A percentile compares a stretch with the other conserved stretches of the same genome.
Conservation (phyloP, 2,888 invertebrate species). For the Artemia sinica region DNA sequence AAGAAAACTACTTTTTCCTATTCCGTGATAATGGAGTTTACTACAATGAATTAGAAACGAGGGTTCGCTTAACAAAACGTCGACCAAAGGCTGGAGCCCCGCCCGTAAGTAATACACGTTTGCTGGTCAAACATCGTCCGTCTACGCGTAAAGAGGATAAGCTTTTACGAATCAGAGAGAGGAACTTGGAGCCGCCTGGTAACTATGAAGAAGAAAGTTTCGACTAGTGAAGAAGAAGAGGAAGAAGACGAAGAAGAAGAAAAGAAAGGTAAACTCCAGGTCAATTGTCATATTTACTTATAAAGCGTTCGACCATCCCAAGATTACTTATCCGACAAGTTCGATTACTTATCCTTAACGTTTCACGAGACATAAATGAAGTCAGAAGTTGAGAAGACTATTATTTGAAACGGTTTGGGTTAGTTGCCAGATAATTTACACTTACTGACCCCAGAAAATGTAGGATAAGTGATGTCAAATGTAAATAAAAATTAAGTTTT, state of each 20-base stretch:
- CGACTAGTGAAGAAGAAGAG: constrained; percentile 25
- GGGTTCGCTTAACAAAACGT: constrained; percentile 80
- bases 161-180: constrained; percentile 67
- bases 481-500: too few species aligned
- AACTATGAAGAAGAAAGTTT: constrained; percentile 43
- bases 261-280: constrained; percentile 15
- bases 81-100: constrained; percentile 53
- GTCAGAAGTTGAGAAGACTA: too few species aligned
- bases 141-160: constrained; percentile 65
- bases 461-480: too few species aligned
- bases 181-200: constrained; percentile 67
- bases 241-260: constrained; percentile 14
- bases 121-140: constrained; percentile 77
- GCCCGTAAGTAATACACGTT: constrained; percentile 52
- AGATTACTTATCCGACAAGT: too few species aligned
- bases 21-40: constrained; percentile 74
- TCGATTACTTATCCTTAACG: too few species aligned
- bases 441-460: too few species aligned
- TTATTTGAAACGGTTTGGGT: too few species aligned
- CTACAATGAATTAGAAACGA: constrained; percentile 84
- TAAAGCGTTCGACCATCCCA: too few species aligned
- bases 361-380: too few species aligned
- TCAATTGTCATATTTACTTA: too few species aligned
- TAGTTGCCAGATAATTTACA: too few species aligned
- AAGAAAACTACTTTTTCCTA: constrained; percentile 92